Percentiles rank a stretch among this genome's conserved stretches.
These are phyloP conservation scores for Myzus persicae DNA, from an alignment of 1,140 invertebrate genomes.

Conservation along the genomic window DNA sequence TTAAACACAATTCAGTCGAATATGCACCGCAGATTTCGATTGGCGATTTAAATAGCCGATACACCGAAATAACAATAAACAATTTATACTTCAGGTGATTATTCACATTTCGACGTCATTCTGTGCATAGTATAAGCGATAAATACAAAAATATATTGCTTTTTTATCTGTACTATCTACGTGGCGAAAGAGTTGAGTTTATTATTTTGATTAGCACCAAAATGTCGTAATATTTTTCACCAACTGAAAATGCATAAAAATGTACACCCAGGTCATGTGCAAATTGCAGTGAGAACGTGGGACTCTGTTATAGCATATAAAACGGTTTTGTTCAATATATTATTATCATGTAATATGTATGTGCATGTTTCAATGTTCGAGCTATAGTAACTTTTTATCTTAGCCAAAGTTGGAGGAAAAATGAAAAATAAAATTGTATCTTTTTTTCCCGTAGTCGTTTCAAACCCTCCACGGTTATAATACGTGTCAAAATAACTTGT, in stretches of 20 bases:
- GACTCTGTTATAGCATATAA: neutral
- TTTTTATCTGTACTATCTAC: neutral
- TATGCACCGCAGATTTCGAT: neutral
- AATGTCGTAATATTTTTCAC: neutral
- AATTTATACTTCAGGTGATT: neutral
- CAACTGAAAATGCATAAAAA: neutral
- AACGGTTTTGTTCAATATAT: neutral
- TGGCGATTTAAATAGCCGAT: neutral
- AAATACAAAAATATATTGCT: too few species aligned
- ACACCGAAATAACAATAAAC: too few species aligned
- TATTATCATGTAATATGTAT: neutral
- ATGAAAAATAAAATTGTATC: conserved; percentile 20
- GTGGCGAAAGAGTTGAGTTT: too few species aligned
- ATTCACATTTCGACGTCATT: neutral
- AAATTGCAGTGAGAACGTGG: too few species aligned
- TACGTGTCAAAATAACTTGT: conserved; percentile 16
- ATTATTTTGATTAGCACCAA: neutral
- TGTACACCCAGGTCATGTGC: neutral
- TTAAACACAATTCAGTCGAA: neutral
- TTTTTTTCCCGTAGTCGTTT: neutral
- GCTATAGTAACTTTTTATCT: conserved; percentile 28
- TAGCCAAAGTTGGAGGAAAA: neutral
- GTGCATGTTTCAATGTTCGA: neutral
- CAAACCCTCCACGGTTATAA: neutral
- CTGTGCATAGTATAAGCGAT: too few species aligned